These are phyloP conservation scores for Elymnias hypermnestra DNA, from an alignment of 1,140 invertebrate species.

Conservation along the genomic window DNA sequence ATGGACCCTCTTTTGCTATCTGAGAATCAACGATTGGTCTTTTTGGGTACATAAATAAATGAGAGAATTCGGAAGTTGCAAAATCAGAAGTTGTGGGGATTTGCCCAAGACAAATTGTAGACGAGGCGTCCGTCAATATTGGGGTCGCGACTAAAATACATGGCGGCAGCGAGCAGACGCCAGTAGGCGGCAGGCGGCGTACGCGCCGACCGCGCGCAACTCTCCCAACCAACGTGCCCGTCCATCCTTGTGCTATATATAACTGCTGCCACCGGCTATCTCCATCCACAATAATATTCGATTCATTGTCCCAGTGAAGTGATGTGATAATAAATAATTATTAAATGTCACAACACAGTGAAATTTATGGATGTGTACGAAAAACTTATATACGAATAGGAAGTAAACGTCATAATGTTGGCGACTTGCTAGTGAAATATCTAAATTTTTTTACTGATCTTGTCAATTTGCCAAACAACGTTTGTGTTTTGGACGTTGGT, in stretches of 20 bases:
- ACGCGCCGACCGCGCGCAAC: conserved; percentile 64
- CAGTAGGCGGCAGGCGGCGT: conserved; percentile 68
- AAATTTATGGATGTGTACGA: conserved; percentile 14
- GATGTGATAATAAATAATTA: conserved; percentile 34
- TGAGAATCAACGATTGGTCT: too few relatives aligned
- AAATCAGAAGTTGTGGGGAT: conserved; percentile 49
- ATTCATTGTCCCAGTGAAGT: conserved; percentile 37
- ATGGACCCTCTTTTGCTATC: too few relatives aligned
- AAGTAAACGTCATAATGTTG: conserved; percentile 48
- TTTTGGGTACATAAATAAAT: too few relatives aligned
- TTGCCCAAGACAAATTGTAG: conserved; percentile 68
- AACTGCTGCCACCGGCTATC: conserved; percentile 63
- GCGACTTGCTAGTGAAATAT: conserved; percentile 52
- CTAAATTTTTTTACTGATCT: conserved; percentile 53
- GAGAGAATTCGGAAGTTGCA: conserved; percentile 20
- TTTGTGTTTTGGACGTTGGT: conserved; percentile 31
- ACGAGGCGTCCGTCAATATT: conserved; percentile 63
- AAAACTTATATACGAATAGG: conserved; percentile 30
- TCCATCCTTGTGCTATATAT: conserved; percentile 65
- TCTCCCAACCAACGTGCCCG: conserved; percentile 46
- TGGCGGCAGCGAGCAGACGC: conserved; percentile 45
- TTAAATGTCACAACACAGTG: conserved; percentile 15
- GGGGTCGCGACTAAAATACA: conserved; percentile 72
- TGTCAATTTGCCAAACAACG: conserved; percentile 59
- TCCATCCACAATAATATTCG: conserved; percentile 44